Evolutionary conservation across 1,140 invertebrate genomes (phyloP), one percentile per base, ranked within the genome.

Genomic region (Drosophila paulistorum): DNA sequence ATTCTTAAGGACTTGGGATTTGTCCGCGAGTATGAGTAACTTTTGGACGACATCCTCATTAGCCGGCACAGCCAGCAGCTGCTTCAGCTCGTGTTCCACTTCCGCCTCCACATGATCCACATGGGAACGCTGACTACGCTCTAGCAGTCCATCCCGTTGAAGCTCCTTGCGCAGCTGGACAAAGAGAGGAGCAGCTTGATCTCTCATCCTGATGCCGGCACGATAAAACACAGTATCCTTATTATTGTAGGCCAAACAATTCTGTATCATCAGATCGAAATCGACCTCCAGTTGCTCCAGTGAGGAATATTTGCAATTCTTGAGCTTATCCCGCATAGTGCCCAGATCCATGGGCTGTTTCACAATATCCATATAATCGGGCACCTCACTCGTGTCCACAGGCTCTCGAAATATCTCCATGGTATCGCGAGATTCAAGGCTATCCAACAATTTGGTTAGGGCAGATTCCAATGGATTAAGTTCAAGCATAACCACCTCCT

Each of bases 341-440:
- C 96, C 96, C 42, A 99, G 94, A 92, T 99, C 98, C 98, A 99
- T 99, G 0, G 98, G 98, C 75, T 97, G 94, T 65, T 97, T 96
- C 0, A 99, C 98, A 63, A 99, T 96, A 13, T 97, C 96, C 57
- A 96, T 94, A 93, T 99, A 99, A 93, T 99, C 98, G 54, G 97
- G 97, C 42, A 99, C 96, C 94, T 98, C 97, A 61, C 95, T 95
- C 9, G 95, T 93, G 90, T 98, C 97, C 1, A 99, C 98, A 2
- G 98, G 98, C 91, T 98, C 96, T 0, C 95, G 95, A 93, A 99
- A 99, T 39, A 99, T 97, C 78, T 98, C 96, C 65, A 96, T 95
- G 20, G 95, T 94, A 92, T 99, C 98, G 74, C 95, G 95, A 39
- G 95, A 93, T 57, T 96, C 94, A 14, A 99, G 94, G 41, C 96